phyloP scores from a whole-genome alignment of 2,888 invertebrate genomes.

The Thymelicus sylvestris region DNA sequence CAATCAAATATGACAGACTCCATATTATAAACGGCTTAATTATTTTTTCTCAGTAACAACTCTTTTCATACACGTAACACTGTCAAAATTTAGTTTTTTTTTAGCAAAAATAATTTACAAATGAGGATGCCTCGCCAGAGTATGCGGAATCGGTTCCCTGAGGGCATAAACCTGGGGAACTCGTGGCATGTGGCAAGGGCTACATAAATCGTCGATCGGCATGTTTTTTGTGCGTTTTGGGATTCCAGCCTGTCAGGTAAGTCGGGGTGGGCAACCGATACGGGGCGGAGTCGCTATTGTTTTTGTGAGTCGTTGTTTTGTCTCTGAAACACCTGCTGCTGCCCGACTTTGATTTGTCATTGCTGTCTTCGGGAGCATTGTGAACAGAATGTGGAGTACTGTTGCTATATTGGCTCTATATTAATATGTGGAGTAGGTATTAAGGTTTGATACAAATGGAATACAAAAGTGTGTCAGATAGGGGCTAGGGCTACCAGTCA shows the following conservation, averaged over 20 bases:
- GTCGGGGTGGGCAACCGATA: conserved; percentile 50
- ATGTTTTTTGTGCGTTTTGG: conserved; percentile 67
- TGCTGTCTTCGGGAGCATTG: conserved; percentile 35
- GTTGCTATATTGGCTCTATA: no score
- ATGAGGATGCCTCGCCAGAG: not conserved
- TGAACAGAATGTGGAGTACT: conserved; percentile 9
- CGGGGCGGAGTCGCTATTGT: conserved; percentile 23
- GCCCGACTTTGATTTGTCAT: conserved; percentile 46
- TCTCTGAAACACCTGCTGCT: conserved; percentile 44
- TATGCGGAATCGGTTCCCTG: conserved; percentile 38
- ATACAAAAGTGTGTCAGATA: no score
- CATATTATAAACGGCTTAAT: no score
- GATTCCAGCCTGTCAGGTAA: conserved; percentile 72
- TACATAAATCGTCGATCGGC: conserved; percentile 63
- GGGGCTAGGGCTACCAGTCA: no score
- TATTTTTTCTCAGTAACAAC: no score
- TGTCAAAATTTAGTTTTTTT: not conserved
- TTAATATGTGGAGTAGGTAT: no score
- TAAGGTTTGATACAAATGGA: no score
- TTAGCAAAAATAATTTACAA: conserved; percentile 1
- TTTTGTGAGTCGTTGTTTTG: conserved; percentile 27
- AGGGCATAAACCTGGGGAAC: conserved; percentile 41
- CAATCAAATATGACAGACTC: no score
- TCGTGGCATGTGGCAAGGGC: conserved; percentile 48
- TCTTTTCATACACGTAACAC: no score